Base-by-base conservation (phyloP, 2,797 vertebrate genomes). In the Eidolon dupreanum region DNA sequence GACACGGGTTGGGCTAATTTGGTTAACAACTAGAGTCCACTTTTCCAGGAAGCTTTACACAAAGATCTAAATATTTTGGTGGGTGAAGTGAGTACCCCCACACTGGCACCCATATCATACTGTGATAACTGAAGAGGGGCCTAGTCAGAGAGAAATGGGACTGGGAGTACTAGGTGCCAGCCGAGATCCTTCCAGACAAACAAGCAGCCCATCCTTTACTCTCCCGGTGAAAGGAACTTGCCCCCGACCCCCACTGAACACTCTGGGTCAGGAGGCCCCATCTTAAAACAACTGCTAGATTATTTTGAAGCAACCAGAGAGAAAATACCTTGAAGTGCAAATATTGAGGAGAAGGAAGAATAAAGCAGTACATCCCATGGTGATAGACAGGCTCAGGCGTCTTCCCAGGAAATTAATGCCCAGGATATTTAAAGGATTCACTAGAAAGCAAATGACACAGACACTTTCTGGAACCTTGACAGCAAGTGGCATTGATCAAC, bases 311-410 rank as follows among this genome's bases (percentile, higher is more conserved):
- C 36, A 66, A 46, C 2, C 26, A 0, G 46, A 38, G 22, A 63
- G 46, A 12, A 55, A 33, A 96, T 98, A 99, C 99, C 99, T 99
- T 0, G 99, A 99, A n/a, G 99, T 99, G 98, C 99, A 99, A 98
- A 99, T 98, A 88, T 99, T 99, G 63, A 99, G 95, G 88, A 99
- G 98, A 97, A 99, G 98, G 97, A 99, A 99, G 92, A 99, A 98
- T 0, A 99, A 7, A 0, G 99, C 99, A 0, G 99, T 98, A 68
- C 99, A 95, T 31, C 99, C 97, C 99, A 99, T 99, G 94, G 99
- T 99, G 68, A 99, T 97, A 0, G 97, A 98, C 90, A 99, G 98
- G 94, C 98, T 99, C 97, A 97, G 94, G 84, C 98, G 99, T 74
- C 99, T 98, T 55, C 99, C 99, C 0, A 99, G 97, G 10, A 99